Conservation (phyloP, 2,888 invertebrate genomes). For the Agapostemon virescens region DNA sequence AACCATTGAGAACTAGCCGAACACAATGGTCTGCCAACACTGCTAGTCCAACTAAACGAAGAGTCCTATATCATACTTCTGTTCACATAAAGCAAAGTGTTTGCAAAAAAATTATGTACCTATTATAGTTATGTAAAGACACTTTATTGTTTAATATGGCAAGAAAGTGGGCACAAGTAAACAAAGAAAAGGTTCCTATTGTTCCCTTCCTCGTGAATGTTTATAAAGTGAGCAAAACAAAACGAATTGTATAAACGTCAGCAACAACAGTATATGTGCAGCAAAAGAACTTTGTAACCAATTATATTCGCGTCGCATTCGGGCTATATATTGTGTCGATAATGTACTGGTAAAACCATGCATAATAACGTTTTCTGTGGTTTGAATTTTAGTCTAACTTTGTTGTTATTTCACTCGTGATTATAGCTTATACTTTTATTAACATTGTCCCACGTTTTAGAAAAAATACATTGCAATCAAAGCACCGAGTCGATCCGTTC, state of each 20-base stretch:
- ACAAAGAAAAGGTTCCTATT: constrained; percentile 51
- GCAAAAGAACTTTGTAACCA: constrained; percentile 13
- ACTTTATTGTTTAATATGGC: constrained; percentile 57
- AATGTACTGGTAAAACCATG: constrained; percentile 27
- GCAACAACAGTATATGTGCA: constrained; percentile 21
- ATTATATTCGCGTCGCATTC: constrained; percentile 30
- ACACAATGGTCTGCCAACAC: constrained; percentile 67
- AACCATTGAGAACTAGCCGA: constrained; percentile 71
- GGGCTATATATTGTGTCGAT: constrained; percentile 40
- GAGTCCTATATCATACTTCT: constrained; percentile 67
- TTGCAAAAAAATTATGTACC: constrained; percentile 49
- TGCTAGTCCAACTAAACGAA: constrained; percentile 74
- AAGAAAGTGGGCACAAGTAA: constrained; percentile 50
- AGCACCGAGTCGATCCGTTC: constrained; percentile 24
- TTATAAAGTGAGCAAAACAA: constrained; percentile 33
- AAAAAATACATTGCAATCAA: constrained; percentile 51
- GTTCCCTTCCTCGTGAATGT: constrained; percentile 32
- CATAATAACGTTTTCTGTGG: constrained; percentile 42
- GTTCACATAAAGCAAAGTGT: constrained; percentile 44
- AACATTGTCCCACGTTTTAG: constrained; percentile 51
- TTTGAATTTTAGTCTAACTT: constrained; percentile 41
- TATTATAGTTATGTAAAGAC: constrained; percentile 61
- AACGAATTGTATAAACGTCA: constrained; percentile 30
- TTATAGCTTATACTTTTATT: constrained; percentile 60
- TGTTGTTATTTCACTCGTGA: constrained; percentile 44